Evolutionary conservation across 2,113 vertebrate genomes (phyloP).

Genomic region (Lagenorhynchus albirostris): DNA sequence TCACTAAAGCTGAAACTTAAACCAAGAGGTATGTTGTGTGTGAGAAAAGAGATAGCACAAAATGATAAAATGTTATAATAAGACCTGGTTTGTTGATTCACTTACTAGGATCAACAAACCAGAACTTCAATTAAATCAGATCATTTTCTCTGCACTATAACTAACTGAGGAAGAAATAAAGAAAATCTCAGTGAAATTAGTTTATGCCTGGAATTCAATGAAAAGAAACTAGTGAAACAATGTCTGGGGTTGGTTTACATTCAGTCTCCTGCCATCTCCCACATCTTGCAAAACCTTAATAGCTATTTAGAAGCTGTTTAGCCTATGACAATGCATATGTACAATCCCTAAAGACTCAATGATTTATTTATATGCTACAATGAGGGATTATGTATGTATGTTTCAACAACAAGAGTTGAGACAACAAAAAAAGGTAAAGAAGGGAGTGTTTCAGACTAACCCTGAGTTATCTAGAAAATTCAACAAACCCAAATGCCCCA

Average conservation of each 20-base stretch:
- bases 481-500: not conserved
- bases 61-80: not conserved
- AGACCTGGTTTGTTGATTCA: not conserved
- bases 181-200: not conserved
- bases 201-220: not conserved
- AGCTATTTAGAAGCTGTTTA: not conserved
- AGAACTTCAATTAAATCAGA: not conserved
- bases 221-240: not conserved
- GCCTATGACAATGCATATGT: not conserved
- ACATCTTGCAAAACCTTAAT: not conserved
- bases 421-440: not conserved
- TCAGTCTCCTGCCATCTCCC: not conserved
- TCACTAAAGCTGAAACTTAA: not conserved
- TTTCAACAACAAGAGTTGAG: not conserved
- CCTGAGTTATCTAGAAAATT: not conserved
- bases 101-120: not conserved
- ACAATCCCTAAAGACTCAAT: not conserved
- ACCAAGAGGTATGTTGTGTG: not conserved
- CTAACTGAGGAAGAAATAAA: not conserved
- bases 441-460: not conserved
- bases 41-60: not conserved
- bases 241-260: not conserved
- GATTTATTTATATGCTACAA: not conserved
- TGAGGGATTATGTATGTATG: not conserved
- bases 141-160: slow-evolving; percentile 9